Evolutionary conservation across 2,888 invertebrate species (phyloP), one percentile per base, ranked within the genome.

Genomic region (Xiphydria camelus): DNA sequence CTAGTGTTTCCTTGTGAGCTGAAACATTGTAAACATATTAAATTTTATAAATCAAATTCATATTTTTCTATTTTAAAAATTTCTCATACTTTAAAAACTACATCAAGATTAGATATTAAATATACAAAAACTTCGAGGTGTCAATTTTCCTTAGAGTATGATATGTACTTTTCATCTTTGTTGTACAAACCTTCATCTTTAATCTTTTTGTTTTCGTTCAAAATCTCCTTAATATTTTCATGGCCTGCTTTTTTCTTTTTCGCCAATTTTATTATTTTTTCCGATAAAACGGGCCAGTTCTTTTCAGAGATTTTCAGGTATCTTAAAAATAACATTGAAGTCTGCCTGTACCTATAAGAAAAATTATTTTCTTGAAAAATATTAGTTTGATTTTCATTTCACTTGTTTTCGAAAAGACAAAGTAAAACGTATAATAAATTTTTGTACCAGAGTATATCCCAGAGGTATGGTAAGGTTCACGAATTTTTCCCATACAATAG

Each of bases 351-450:
- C 10, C 32, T 32, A 6, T 18, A 32, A 32, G 32, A 17, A 32
- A 32, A 32, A 32, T 15, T 32, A 32, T 32, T 32, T 4, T 12
- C n/a, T 32, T 32, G 15, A 32, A 32, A 32, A 32, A 32, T 10
- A 15, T 32, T 32, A 7, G n/a, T 32, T 32, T n/a, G n/a, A n/a
- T n/a, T n/a, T n/a, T n/a, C 10, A 15, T 32, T 10, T 17, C 14
- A 32, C 18, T 32, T 32, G 32, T 15, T 10, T 32, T 32, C 32
- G 32, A 32, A 32, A 32, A 32, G 10, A 18, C 32, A 5, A 19
- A 51, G 4, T 23, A 51, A 14, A 6, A 50, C 50, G 19, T 44
- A 47, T n/a, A 41, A 31, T 36, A 31, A 32, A 31, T 19, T 37
- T n/a, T n/a, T n/a, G n/a, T 17, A 44, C 44, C 14, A 38, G 21